A percentile compares a stretch with the other conserved stretches of the same genome.
phyloP scores from a whole-genome alignment of 2,113 vertebrate species.

The Pycnonotus jocosus region DNA sequence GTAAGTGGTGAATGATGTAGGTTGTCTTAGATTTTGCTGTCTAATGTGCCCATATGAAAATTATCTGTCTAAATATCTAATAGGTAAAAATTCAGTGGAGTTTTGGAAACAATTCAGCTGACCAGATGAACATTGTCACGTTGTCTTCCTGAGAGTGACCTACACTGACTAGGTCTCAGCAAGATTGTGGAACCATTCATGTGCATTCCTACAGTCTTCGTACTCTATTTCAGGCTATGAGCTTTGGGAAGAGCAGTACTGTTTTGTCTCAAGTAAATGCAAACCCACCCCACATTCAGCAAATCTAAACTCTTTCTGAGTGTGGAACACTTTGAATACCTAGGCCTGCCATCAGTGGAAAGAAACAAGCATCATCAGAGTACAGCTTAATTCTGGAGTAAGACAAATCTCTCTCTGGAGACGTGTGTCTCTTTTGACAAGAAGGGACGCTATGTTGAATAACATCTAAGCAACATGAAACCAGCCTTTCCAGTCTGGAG shows the following conservation, averaged over 20 bases:
- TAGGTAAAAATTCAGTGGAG: neutral
- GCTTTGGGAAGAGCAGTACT: neutral
- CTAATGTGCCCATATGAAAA: neutral
- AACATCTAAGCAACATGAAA: neutral
- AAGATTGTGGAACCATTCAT: rapidly evolving
- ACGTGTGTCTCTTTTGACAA: neutral
- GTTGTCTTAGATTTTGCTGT: neutral
- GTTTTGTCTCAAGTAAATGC: neutral
- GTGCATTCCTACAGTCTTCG: rapidly evolving
- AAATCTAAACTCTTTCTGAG: neutral
- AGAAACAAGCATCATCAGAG: neutral
- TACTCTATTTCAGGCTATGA: neutral
- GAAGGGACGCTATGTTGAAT: neutral
- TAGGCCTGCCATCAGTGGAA: neutral
- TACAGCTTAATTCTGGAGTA: neutral
- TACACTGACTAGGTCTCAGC: neutral
- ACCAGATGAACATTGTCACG: rapidly evolving
- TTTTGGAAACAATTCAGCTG: neutral
- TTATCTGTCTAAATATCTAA: neutral
- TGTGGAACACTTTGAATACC: neutral
- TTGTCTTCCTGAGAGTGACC: neutral
- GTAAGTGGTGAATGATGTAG: neutral
- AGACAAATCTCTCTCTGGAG: neutral
- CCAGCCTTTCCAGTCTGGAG: conserved; percentile 20
- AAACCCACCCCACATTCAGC: neutral